Conservation (phyloP, 2,113 vertebrate species). For the Trogon melanurus region DNA sequence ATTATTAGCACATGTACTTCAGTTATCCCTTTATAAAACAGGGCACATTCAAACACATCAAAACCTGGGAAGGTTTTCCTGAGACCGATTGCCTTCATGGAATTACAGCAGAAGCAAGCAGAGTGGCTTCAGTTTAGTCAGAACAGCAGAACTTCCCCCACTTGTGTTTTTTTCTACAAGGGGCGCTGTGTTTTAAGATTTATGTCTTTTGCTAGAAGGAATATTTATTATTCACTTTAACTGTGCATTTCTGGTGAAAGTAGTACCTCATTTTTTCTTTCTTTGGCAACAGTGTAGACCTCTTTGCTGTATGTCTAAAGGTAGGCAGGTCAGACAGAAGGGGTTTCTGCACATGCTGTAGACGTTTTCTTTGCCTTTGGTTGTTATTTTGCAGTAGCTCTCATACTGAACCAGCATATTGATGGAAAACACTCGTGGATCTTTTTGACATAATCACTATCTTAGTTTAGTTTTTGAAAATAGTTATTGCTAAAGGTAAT, state of each 20-base stretch:
- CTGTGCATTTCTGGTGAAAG: not conserved
- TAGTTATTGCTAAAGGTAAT: not conserved
- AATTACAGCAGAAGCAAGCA: not conserved
- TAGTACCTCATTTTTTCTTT: not conserved
- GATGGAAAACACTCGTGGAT: not conserved
- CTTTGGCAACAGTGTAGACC: not conserved
- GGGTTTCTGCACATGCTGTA: not conserved
- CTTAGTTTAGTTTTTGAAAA: not conserved
- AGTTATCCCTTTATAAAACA: not conserved
- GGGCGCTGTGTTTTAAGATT: not conserved
- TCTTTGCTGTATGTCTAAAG: not conserved
- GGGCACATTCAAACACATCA: not conserved
- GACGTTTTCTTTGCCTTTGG: not conserved
- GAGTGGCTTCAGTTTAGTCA: not conserved
- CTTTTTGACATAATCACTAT: not conserved
- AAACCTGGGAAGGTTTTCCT: not conserved
- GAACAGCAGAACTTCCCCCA: not conserved
- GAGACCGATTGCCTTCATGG: not conserved
- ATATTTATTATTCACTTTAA: not conserved
- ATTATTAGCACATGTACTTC: not conserved
- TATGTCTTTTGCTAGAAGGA: not conserved
- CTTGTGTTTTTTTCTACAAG: not conserved
- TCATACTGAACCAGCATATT: not conserved
- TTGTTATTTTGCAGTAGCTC: not conserved
- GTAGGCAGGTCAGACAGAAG: not conserved